A percentile compares a stretch with the other conserved stretches of the same genome.
phyloP scores from a whole-genome alignment of 1,140 invertebrate species.

The Argopecten irradians region DNA sequence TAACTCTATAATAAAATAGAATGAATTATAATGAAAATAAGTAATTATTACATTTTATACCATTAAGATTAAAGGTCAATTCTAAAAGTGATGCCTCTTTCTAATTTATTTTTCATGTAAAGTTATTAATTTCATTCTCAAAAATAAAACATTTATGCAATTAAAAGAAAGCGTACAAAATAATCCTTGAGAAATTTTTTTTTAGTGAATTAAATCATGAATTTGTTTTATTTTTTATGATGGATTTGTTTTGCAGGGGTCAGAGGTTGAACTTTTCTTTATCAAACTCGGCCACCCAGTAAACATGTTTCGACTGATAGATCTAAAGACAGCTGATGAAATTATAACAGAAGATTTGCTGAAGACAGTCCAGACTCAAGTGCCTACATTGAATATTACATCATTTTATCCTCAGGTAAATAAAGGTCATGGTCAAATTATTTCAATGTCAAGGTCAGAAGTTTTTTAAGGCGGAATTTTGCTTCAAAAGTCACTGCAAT shows the following conservation, averaged over 20 bases:
- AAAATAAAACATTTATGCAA: not conserved
- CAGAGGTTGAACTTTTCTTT: conserved; percentile 56
- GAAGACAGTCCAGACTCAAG: conserved; percentile 45
- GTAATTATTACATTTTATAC: too few relatives aligned
- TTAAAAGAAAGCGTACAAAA: not conserved
- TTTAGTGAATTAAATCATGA: too few relatives aligned
- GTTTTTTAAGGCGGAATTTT: not conserved
- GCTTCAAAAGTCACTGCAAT: not conserved
- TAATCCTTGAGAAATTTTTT: too few relatives aligned
- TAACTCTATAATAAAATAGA: too few relatives aligned
- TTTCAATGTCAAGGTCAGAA: not conserved
- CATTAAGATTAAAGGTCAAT: too few relatives aligned
- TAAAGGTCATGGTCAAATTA: not conserved
- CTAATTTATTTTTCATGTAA: conserved; percentile 21
- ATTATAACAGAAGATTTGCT: conserved; percentile 49
- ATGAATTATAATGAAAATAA: too few relatives aligned
- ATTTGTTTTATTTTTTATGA: too few relatives aligned
- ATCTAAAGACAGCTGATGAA: conserved; percentile 50
- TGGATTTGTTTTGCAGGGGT: conserved; percentile 51
- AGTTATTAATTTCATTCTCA: not conserved
- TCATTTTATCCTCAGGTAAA: conserved; percentile 51
- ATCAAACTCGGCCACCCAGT: conserved; percentile 40
- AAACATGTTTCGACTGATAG: conserved; percentile 39
- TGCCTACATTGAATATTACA: conserved; percentile 57
- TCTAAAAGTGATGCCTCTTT: too few relatives aligned